Percentiles rank a stretch among this genome's conserved stretches.
phyloP scores from a whole-genome alignment of 2,797 vertebrate species.

The Cynopterus sphinx region DNA sequence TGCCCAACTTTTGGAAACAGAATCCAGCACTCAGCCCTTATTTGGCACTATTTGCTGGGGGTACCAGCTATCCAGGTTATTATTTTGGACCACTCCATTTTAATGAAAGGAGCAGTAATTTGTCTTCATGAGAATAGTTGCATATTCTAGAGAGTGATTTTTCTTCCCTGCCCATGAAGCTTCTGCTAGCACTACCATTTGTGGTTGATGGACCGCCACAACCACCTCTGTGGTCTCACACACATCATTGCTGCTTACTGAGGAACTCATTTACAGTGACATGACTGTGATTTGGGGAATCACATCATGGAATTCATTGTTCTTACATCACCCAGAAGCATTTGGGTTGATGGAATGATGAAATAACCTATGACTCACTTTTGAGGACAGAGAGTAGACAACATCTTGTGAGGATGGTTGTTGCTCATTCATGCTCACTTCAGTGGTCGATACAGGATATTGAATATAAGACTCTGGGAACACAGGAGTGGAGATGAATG shows the following conservation, averaged over 20 bases:
- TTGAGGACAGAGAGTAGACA: neutral
- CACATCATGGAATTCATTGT: neutral
- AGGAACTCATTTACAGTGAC: neutral
- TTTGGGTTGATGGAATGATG: neutral
- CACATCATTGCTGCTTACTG: neutral
- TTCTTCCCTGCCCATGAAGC: neutral
- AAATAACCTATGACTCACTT: neutral
- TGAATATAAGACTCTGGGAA: neutral
- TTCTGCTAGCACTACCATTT: neutral
- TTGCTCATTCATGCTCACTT: neutral
- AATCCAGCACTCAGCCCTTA: neutral
- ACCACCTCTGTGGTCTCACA: neutral
- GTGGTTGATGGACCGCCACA: neutral
- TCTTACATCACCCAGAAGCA: neutral
- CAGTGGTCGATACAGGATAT: neutral
- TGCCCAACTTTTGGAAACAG: neutral
- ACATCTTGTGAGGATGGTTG: neutral
- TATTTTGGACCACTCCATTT: neutral
- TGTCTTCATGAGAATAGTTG: neutral
- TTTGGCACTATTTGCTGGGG: neutral
- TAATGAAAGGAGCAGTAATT: neutral
- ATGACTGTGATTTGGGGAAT: neutral
- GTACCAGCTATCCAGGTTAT: neutral
- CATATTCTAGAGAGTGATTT: neutral
- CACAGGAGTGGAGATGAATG: neutral